These are phyloP conservation scores for Clitarchus hookeri DNA, from an alignment of 2,888 invertebrate species.

Conservation along the genomic window DNA sequence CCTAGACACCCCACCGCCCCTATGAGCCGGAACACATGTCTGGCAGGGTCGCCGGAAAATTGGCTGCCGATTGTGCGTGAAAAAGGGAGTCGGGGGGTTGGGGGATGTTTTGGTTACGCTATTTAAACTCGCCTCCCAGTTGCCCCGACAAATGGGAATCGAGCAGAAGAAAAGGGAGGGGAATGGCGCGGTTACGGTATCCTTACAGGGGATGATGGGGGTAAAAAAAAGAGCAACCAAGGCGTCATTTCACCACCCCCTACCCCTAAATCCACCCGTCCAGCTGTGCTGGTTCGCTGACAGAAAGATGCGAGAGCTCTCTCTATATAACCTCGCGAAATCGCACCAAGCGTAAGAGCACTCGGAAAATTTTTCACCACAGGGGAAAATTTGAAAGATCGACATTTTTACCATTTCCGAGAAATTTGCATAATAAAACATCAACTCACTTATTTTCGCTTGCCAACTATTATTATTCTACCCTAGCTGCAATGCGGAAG, in stretches of 20 bases:
- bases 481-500: too few species aligned
- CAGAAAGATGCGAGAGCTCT: too few species aligned
- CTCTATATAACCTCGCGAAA: neutral
- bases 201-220: neutral
- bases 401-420: too few species aligned
- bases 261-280: too few species aligned
- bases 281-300: neutral
- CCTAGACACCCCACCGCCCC: constrained; percentile 11
- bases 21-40: constrained; percentile 36
- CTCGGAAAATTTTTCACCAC: too few species aligned
- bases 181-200: neutral
- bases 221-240: neutral
- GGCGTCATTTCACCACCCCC: neutral
- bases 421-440: too few species aligned
- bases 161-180: neutral
- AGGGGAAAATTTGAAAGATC: too few species aligned
- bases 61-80: constrained; percentile 42
- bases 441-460: too few species aligned
- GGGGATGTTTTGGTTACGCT: constrained; percentile 40
- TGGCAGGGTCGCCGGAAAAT: constrained; percentile 33
- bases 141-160: neutral
- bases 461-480: too few species aligned
- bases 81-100: neutral
- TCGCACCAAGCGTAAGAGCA: too few species aligned
- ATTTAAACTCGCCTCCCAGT: constrained; percentile 35